phyloP scores from a whole-genome alignment of 2,888 invertebrate species.

The Perizoma flavofasciatum region DNA sequence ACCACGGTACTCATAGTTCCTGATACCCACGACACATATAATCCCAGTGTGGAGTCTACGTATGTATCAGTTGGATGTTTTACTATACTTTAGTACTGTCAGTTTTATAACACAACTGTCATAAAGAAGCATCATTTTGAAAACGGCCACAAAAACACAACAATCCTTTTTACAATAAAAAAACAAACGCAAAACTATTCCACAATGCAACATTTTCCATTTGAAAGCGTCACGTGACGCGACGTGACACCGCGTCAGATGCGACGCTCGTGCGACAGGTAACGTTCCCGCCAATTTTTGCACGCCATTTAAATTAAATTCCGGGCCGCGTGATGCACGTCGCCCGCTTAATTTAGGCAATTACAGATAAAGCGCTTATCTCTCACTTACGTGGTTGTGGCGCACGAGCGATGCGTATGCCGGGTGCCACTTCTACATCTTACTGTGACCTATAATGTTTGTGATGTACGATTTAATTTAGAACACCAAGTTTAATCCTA shows the following conservation, averaged over 20 bases:
- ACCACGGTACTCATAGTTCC: too few species aligned
- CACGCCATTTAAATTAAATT: slow-evolving; percentile 78
- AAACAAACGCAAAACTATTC: slow-evolving; percentile 34
- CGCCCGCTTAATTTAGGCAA: slow-evolving; percentile 69
- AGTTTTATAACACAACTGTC: not conserved
- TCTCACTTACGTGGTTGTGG: slow-evolving; percentile 55
- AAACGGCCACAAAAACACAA: slow-evolving; percentile 1
- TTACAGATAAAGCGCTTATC: slow-evolving; percentile 68
- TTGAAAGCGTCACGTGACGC: slow-evolving; percentile 42
- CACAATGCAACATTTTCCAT: slow-evolving; percentile 32
- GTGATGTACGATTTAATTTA: not conserved
- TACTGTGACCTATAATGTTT: not conserved
- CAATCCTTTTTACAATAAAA: slow-evolving; percentile 14
- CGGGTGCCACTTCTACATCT: slow-evolving; percentile 16
- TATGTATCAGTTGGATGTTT: too few species aligned
- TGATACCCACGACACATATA: too few species aligned
- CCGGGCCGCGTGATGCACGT: slow-evolving; percentile 46
- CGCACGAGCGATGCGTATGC: slow-evolving; percentile 23
- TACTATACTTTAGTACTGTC: too few species aligned
- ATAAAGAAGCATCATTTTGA: not conserved
- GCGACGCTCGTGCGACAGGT: slow-evolving; percentile 60
- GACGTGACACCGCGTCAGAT: slow-evolving; percentile 53
- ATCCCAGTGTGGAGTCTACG: too few species aligned
- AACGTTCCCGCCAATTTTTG: slow-evolving; percentile 71
- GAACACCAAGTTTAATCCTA: not conserved